These are phyloP conservation scores for Malurus splendens DNA, from an alignment of 2,797 vertebrate species.

Conservation along the genomic window DNA sequence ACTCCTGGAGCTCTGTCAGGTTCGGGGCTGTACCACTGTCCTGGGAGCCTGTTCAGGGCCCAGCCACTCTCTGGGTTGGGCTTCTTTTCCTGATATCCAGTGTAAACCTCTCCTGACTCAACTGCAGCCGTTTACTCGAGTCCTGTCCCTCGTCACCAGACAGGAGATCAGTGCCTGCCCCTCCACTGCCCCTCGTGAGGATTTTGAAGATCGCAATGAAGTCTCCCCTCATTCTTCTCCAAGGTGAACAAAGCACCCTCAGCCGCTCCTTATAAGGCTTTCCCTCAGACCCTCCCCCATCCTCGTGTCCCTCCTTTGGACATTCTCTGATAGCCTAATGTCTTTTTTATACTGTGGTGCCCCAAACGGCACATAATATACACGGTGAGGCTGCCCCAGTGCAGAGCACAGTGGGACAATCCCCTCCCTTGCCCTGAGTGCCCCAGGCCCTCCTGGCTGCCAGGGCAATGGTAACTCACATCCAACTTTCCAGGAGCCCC, in stretches of 20 bases:
- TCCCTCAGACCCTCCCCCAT: neutral
- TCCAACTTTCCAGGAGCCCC: neutral
- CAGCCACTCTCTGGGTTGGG: neutral
- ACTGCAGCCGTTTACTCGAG: neutral
- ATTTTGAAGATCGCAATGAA: neutral
- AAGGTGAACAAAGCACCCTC: neutral
- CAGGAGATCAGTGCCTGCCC: neutral
- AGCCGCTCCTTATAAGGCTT: neutral
- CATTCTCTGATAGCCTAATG: rapidly evolving
- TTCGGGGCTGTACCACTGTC: neutral
- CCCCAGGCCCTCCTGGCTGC: neutral
- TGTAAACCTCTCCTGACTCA: neutral
- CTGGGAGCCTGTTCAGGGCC: neutral
- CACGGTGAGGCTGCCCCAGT: neutral
- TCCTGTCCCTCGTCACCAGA: neutral
- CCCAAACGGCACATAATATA: rapidly evolving
- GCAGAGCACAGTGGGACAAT: neutral
- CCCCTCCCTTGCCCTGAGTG: neutral
- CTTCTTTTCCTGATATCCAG: too few species aligned
- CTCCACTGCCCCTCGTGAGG: neutral
- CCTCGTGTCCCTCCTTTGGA: neutral
- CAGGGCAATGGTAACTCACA: neutral
- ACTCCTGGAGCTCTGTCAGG: neutral
- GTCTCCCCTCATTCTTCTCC: neutral
- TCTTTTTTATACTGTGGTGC: neutral